Evolutionary conservation across 2,797 vertebrate genomes (phyloP), one percentile per base, ranked within the genome.

Genomic region (Chelmon rostratus): DNA sequence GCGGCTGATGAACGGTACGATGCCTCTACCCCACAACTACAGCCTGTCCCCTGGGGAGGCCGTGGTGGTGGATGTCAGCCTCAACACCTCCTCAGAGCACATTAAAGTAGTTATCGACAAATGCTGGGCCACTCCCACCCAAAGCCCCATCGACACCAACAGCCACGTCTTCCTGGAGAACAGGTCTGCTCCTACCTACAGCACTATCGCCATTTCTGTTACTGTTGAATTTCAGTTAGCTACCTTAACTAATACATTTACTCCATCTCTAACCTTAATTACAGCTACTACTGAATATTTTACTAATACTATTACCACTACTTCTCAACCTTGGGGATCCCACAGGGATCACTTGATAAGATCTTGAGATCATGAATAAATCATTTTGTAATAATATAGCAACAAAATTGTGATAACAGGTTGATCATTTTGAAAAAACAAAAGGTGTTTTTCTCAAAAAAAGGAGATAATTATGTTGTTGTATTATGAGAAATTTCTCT

Each of bases 41-140:
- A 96, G 92, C 0, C 13, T 99, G 76, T 95, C 96, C 3, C 88
- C 93, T 12, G 92, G 92, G 0, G 97, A 98, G 0, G 92, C 96
- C 0, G 73, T 99, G 73, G 92, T 94, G 73, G 90, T 99, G 10
- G 90, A 97, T 71, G 96, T 98, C 88, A 93, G 93, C 67, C 94
- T 98, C 56, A 96, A 96, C 76, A 93, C 90, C 9, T 93, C 94
- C 52, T 91, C 94, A 3, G 91, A 92, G 38, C 91, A 94, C 47
- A 94, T 97, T 68, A 98, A 95, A 89, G 94, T 97, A 46, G 90
- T 98, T 65, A 94, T 98, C 79, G 94, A 92, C 8, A 95, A 95
- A 77, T 99, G 97, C 94, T 99, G 98, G 97, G 96, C 95, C 2
- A 98, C 98, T 0, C 95, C 96, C 1, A 94, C 91, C 53, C 92